Base-by-base conservation (phyloP, 2,113 vertebrate species). In the Cyprinus carpio region DNA sequence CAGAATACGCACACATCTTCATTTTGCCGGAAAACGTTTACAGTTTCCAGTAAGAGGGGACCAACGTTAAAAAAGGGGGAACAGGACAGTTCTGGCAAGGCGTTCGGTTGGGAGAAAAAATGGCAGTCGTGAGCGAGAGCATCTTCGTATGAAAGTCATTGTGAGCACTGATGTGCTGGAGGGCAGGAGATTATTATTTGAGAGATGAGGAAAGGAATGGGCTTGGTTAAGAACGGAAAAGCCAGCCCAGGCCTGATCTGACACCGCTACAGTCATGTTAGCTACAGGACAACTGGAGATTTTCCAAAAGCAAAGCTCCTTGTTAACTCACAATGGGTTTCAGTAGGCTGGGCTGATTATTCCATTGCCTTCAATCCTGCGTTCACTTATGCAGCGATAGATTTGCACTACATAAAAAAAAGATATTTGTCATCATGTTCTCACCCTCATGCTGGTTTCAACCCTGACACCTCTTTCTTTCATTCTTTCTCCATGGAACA, bases 21-120 rank as follows among this genome's bases (percentile, higher is more conserved):
- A 34, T 82, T 78, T 83, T 34, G 62, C 75, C 54, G 71, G 75
- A 86, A 86, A n/a, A 25, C 18, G 0, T 54, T 86, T 84, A 81
- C 69, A 75, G 81, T 79, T 88, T 84, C 75, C 87, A 84, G 84
- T 86, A 86, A 84, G 83, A 85, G 60, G 31, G 60, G 31, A 40
- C 65, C 31, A 3, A 23, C 67, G 81, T 40, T 74, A 74, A 72
- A 43, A n/a, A 58, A 25, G 6, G 23, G 67, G 67, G 13, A 67
- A 72, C 58, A 58, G 46, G 58, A 67, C 72, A 74, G 81, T 83
- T 83, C 67, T 71, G 49, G 67, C 81, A 83, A 13, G 67, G 13
- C 5, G 10, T 40, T 31, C 64, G 75, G 78, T n/a, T 72, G 65
- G 16, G 12, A 75, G 65, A 69, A 56, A 76, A 64, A 86, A 37